Evolutionary conservation across 2,888 invertebrate genomes (phyloP).

Genomic region (Boloria selene): DNA sequence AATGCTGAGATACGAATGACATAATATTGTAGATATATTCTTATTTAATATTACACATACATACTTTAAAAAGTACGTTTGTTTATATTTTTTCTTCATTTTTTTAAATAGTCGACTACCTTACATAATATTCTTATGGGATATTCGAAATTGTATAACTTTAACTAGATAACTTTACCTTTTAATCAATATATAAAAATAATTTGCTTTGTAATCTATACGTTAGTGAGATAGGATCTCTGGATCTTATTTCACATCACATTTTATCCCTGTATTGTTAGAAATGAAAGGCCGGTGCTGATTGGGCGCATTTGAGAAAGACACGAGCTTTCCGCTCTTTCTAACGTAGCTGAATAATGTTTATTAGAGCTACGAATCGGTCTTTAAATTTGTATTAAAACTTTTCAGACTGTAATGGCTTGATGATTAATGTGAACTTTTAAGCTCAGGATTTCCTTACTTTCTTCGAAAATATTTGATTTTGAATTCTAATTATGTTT

Average conservation of each 20-base stretch:
- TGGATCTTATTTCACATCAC: conserved; percentile 48
- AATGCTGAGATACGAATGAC: too few species aligned
- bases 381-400: conserved; percentile 39
- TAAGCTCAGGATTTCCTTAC: not conserved
- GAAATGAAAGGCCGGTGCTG: conserved; percentile 47
- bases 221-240: conserved; percentile 6
- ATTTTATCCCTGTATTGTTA: conserved; percentile 45
- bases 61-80: too few species aligned
- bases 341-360: conserved; percentile 49
- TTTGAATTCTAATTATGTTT: too few species aligned
- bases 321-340: conserved; percentile 47
- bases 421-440: conserved; percentile 40
- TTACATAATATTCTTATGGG: too few species aligned
- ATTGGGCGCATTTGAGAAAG: conserved; percentile 51
- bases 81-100: too few species aligned
- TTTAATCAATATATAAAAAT: not conserved
- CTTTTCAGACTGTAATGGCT: conserved; percentile 42
- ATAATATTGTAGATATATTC: too few species aligned
- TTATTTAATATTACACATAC: too few species aligned
- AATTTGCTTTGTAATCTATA: not conserved
- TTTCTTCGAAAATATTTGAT: too few species aligned
- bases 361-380: conserved; percentile 42
- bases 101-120: too few species aligned
- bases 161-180: too few species aligned
- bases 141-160: too few species aligned